Base-by-base conservation (phyloP, 2,797 vertebrate species). In the Neomorphus geoffroyi region DNA sequence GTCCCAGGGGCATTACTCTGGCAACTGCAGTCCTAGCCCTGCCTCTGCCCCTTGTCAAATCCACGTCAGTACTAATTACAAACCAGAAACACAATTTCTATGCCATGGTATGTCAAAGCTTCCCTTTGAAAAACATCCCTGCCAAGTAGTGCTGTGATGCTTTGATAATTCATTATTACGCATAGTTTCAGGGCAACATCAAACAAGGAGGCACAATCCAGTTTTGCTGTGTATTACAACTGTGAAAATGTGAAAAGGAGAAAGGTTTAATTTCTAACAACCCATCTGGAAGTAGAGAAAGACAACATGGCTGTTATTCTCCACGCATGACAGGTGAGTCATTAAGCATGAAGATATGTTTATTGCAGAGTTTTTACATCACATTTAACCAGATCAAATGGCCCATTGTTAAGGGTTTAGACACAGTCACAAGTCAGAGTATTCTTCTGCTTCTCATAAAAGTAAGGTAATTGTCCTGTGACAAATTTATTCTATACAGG, bases 141-240 rank as follows among this genome's bases (percentile, higher is more conserved):
- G 24, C 23, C 15, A 79, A 80, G 56, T 23, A 89, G 17, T 82
- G 26, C 12, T n/a, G 15, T 0, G 3, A 13, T 66, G 46, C 21
- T 89, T 82, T 71, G 32, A 77, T 65, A 65, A 81, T 45, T 18
- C 6, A 2, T 64, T 74, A 21, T 15, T 72, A 18, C 1, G 0
- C 10, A 7, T 24, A 21, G 45, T 77, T 91, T 86, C 61, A 83
- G 61, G 51, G 27, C 28, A 53, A 41, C 43, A 37, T 41, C 62
- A 65, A 77, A 23, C 14, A 51, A 78, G 33, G n/a, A 87, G 11
- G 6, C 28, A 64, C 2, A 0, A 19, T 8, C 0, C 1, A 3
- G 7, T 71, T 78, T 70, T 79, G 9, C 48, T 57, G 11, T 27
- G 10, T 70, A 26, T 50, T 91, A 10, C 18, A 50, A 22, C 7